Conservation (phyloP, 2,888 invertebrate species). For the Ochropleura plecta region DNA sequence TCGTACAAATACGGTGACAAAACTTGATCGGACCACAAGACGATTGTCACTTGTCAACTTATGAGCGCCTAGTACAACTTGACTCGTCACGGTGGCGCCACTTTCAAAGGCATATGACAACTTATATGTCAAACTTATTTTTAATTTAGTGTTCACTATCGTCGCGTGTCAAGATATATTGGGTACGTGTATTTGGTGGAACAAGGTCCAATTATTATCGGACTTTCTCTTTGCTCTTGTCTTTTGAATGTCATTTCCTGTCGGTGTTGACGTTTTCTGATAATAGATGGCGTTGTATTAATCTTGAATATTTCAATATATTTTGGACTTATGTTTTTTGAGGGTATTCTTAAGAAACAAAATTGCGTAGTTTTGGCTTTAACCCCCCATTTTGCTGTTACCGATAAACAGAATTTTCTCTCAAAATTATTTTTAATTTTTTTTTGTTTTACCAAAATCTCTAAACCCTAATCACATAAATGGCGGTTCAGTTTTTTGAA, state of each 20-base stretch:
- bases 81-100: constrained; percentile 4
- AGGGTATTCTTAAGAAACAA: too few species aligned
- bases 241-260: constrained; percentile 53
- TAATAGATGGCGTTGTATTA: constrained; percentile 44
- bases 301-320: background rate
- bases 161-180: constrained; percentile 12
- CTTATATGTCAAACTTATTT: background rate
- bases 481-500: background rate
- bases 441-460: background rate
- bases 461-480: background rate
- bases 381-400: background rate
- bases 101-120: constrained; percentile 3
- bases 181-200: constrained; percentile 26
- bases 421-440: too few species aligned
- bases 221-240: constrained; percentile 65
- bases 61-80: constrained; percentile 13
- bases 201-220: constrained; percentile 62
- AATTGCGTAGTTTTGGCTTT: too few species aligned
- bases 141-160: constrained; percentile 6
- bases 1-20: constrained; percentile 46
- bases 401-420: background rate
- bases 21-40: constrained; percentile 33
- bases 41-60: constrained; percentile 56
- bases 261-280: constrained; percentile 33
- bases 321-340: background rate